Evolutionary conservation across 2,113 vertebrate species (phyloP).

Genomic region (Bos javanicus): DNA sequence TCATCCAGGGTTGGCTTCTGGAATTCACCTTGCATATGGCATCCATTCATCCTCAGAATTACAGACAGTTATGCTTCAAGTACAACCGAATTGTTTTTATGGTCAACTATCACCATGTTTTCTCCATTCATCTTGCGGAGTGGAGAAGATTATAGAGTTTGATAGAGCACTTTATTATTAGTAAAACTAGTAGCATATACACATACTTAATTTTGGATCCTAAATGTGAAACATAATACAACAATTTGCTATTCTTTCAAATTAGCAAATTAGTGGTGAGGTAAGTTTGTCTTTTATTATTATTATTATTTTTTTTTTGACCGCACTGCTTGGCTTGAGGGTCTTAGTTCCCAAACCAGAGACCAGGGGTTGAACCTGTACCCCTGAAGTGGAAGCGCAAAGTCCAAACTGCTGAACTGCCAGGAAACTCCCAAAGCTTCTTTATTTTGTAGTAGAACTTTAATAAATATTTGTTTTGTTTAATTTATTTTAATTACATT

Average conservation of each 20-base stretch:
- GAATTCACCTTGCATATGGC: not conserved
- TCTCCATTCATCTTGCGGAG: not conserved
- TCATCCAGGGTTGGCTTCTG: not conserved
- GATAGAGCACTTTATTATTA: not conserved
- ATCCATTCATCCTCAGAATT: not conserved
- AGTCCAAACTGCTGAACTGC: not conserved
- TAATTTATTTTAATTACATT: not conserved
- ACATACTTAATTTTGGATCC: not conserved
- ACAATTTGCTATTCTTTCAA: not conserved
- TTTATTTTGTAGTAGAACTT: not conserved
- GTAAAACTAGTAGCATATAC: not conserved
- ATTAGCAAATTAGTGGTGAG: not conserved
- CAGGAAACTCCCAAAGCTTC: not conserved
- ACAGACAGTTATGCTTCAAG: not conserved
- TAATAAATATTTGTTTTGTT: not conserved
- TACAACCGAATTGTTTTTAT: not conserved
- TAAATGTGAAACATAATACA: not conserved
- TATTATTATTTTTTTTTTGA: not conserved
- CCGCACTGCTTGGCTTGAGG: not conserved
- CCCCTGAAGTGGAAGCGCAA: rapidly evolving
- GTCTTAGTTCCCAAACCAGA: not conserved
- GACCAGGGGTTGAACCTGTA: not conserved
- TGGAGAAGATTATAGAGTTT: not conserved
- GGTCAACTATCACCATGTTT: not conserved
- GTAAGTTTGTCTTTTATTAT: not conserved